Conservation (phyloP, 2,113 vertebrate genomes). For the Hippopotamus amphibius region DNA sequence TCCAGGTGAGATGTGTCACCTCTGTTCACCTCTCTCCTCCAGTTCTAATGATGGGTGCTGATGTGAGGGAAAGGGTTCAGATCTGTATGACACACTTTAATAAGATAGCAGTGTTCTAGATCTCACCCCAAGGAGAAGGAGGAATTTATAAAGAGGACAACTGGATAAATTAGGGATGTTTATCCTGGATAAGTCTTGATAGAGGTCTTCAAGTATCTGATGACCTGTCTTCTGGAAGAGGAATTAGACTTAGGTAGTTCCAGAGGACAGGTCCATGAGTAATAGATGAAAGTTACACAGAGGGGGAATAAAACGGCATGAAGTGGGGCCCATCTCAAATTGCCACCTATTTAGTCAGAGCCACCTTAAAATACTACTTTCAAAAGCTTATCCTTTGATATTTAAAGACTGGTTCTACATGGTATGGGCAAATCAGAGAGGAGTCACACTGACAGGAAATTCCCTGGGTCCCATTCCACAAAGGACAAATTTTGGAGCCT, state of each 20-base stretch:
- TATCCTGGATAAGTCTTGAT: not conserved
- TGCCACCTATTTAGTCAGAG: not conserved
- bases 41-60: not conserved
- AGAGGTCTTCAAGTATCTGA: not conserved
- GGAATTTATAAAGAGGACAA: not conserved
- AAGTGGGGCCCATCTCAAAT: not conserved
- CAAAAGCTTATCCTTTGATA: not conserved
- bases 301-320: not conserved
- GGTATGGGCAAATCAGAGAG: not conserved
- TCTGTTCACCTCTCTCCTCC: not conserved
- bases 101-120: not conserved
- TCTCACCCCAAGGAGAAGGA: not conserved
- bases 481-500: not conserved
- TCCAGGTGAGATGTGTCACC: not conserved
- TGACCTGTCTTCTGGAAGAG: not conserved
- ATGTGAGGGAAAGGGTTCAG: not conserved
- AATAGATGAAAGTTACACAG: not conserved
- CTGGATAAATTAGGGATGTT: not conserved
- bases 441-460: not conserved
- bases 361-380: not conserved
- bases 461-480: not conserved
- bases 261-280: not conserved
- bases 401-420: not conserved
- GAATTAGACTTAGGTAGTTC: conserved; percentile 5
- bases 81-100: not conserved